Evolutionary conservation across 1,140 invertebrate species (phyloP).

Genomic region (Wasmannia auropunctata): DNA sequence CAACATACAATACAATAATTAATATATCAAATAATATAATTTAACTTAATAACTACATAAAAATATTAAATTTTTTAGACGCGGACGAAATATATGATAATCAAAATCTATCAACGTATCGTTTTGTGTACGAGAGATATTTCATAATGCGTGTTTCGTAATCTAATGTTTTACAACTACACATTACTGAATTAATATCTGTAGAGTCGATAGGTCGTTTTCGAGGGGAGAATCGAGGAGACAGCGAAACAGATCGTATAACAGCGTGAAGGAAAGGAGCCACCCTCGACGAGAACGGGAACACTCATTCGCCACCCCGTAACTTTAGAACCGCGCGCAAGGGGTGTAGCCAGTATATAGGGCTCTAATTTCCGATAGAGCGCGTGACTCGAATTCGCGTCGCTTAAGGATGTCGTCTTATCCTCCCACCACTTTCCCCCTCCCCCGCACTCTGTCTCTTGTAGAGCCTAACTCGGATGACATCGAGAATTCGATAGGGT

Average conservation of each 20-base stretch:
- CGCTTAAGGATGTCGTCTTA: slow-evolving; percentile 28
- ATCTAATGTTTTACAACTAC: not conserved
- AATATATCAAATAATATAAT: not conserved
- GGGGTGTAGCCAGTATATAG: slow-evolving; percentile 63
- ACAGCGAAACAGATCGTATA: slow-evolving; percentile 61
- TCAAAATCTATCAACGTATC: not conserved
- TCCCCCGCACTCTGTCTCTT: not conserved
- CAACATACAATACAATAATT: not conserved
- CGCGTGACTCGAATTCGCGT: slow-evolving; percentile 80
- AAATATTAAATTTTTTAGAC: not conserved
- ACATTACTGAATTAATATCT: slow-evolving; percentile 48
- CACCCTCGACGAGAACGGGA: slow-evolving; percentile 41
- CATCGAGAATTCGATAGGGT: slow-evolving; percentile 18
- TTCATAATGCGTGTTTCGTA: not conserved
- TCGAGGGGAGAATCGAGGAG: slow-evolving; percentile 57
- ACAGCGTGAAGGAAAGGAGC: slow-evolving; percentile 8
- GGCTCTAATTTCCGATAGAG: slow-evolving; percentile 82
- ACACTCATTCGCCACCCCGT: slow-evolving; percentile 59
- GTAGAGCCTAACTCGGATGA: slow-evolving; percentile 19
- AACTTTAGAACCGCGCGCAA: slow-evolving; percentile 63
- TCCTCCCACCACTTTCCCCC: not conserved
- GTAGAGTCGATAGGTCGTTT: slow-evolving; percentile 64
- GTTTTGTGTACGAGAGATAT: not conserved
- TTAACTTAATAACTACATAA: no score
- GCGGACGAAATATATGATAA: not conserved